Evolutionary conservation across 2,113 vertebrate species (phyloP).

Genomic region (Tyrannus savana): DNA sequence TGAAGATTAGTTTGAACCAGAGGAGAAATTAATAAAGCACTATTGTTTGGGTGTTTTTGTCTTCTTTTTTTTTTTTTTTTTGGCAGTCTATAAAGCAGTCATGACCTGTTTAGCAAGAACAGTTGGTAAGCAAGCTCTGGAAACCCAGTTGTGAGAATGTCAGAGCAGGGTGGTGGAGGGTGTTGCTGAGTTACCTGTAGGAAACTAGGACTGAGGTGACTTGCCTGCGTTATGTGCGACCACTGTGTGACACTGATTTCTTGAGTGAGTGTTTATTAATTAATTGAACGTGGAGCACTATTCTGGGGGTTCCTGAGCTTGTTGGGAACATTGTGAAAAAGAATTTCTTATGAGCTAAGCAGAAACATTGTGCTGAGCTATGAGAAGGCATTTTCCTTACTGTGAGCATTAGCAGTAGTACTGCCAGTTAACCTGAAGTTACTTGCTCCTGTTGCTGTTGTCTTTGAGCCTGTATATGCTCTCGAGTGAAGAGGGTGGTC

Average conservation of each 20-base stretch:
- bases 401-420: background rate
- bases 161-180: background rate
- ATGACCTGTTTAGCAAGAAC: slow-evolving; percentile 54
- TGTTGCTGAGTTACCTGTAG: slow-evolving; percentile 7
- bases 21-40: slow-evolving; percentile 16
- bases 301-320: background rate
- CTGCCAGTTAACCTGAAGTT: background rate
- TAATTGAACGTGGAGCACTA: background rate
- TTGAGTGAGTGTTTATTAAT: background rate
- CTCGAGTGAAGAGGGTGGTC: background rate
- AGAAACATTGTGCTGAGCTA: background rate
- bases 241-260: background rate
- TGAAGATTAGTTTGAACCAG: background rate
- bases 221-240: background rate
- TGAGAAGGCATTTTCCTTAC: background rate
- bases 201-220: background rate
- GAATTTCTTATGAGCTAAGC: background rate
- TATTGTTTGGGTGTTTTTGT: background rate
- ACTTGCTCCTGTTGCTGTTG: background rate
- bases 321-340: background rate
- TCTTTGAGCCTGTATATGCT: background rate
- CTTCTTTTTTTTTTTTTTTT: background rate
- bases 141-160: background rate
- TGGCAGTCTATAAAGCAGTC: background rate
- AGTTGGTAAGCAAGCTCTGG: slow-evolving; percentile 15